phyloP scores from a whole-genome alignment of 2,113 vertebrate genomes.

The Tautogolabrus adspersus region DNA sequence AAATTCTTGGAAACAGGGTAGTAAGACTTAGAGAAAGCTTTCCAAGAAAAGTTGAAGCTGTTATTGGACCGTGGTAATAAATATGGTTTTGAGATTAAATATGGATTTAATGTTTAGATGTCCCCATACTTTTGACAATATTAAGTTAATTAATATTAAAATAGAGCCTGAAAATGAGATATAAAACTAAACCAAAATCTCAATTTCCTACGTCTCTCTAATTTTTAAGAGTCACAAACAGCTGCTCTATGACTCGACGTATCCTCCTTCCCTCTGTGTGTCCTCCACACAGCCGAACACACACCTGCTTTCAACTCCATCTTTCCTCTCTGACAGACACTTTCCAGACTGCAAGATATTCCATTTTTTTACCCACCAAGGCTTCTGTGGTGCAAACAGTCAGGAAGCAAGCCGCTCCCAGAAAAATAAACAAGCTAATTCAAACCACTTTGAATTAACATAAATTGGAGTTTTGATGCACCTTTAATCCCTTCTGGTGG shows the following conservation, averaged over 20 bases:
- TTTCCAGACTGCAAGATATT: constrained; percentile 66
- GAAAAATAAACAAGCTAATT: constrained; percentile 61
- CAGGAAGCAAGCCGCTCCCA: constrained; percentile 59
- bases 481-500: constrained; percentile 14
- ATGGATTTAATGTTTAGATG: neutral
- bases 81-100: neutral
- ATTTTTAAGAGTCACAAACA: neutral
- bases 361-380: constrained; percentile 58
- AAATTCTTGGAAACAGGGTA: neutral
- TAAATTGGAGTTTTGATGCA: constrained; percentile 46
- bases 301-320: constrained; percentile 63
- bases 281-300: constrained; percentile 53
- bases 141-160: too few relatives aligned
- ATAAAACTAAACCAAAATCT: too few relatives aligned
- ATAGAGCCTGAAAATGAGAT: neutral
- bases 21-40: neutral
- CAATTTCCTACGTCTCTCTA: neutral
- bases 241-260: constrained; percentile 25
- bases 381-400: constrained; percentile 29
- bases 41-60: neutral
- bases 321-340: constrained; percentile 57
- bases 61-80: neutral
- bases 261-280: constrained; percentile 12
- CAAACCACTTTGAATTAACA: constrained; percentile 29
- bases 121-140: too few relatives aligned